Evolutionary conservation across 1,140 invertebrate genomes (phyloP), one percentile per base, ranked within the genome.

Genomic region (Linepithema humile): DNA sequence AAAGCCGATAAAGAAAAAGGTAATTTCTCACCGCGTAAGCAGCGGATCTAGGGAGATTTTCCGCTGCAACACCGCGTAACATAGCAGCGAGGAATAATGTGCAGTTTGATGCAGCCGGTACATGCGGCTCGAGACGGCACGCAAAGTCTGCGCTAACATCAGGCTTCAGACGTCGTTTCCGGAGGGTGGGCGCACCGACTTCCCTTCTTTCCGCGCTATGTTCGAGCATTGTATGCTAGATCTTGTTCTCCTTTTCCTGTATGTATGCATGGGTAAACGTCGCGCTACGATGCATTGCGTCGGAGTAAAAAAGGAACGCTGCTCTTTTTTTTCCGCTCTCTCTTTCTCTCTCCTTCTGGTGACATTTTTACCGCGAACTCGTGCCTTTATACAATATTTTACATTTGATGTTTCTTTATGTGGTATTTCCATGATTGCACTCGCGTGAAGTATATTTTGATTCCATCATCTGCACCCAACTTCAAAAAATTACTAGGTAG

Each of bases 191-290:
- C 64, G 75, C 67, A 62, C 74, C 48, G 50, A 73, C 85, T 82
- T 82, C 73, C 64, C 59, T 84, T 86, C 65, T 86, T 82, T 55
- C n/a, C 69, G 69, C 60, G n/a, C 53, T 43, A 80, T n/a, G 50
- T n/a, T n/a, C n/a, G n/a, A n/a, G n/a, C n/a, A n/a, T 75, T 48
- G 29, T 74, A 82, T 35, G 55, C 78, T 55, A 53, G 23, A 87
- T 87, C 84, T 83, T 83, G 48, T 69, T 67, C 78, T 85, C 55
- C 64, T 83, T 83, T 75, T 86, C 70, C 84, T 86, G 78, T 85
- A 53, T 82, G 65, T 72, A 85, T 55, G 77, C 75, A 74, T 82
- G 26, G 83, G 50, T 80, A 86, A 82, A 50, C 74, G 32, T 64
- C 59, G 50, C 29, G 67, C 35, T 72, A 55, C 75, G 48, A 29